These are phyloP conservation scores for Ganaspis sp. DNA, from an alignment of 1,140 invertebrate genomes.

Conservation along the genomic window DNA sequence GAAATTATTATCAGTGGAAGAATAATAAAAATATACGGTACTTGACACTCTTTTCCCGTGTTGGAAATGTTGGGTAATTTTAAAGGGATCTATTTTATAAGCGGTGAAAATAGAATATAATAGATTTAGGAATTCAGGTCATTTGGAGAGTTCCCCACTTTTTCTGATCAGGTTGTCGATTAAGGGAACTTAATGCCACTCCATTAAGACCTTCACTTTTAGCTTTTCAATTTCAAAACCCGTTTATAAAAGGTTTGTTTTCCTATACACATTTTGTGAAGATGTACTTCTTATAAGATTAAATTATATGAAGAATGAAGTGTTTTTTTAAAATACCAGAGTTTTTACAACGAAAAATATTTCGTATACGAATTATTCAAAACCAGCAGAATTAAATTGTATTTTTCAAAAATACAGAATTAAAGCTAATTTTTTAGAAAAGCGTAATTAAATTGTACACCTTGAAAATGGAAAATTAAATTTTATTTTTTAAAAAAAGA, in stretches of 20 bases:
- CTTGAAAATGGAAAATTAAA: too few relatives aligned
- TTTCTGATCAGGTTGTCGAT: neutral
- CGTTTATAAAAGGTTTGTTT: neutral
- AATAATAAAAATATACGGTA: too few relatives aligned
- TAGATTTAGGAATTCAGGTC: slow-evolving; percentile 5
- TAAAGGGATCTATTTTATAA: neutral
- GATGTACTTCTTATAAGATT: neutral
- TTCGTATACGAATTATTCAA: too few relatives aligned
- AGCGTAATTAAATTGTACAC: too few relatives aligned
- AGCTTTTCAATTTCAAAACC: neutral
- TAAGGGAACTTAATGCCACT: neutral
- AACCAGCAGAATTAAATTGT: too few relatives aligned
- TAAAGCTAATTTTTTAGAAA: too few relatives aligned
- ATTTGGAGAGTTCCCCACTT: neutral
- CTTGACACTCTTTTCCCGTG: neutral
- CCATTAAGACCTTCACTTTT: neutral
- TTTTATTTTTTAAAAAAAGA: too few relatives aligned
- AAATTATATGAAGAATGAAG: too few relatives aligned
- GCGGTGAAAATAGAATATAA: neutral
- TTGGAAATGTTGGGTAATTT: neutral
- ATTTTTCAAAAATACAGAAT: too few relatives aligned
- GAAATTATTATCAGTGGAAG: too few relatives aligned
- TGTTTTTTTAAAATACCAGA: too few relatives aligned
- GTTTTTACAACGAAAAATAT: too few relatives aligned
- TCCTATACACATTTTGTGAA: neutral